Conservation (phyloP, 2,888 invertebrate genomes). For the Axea sp. region DNA sequence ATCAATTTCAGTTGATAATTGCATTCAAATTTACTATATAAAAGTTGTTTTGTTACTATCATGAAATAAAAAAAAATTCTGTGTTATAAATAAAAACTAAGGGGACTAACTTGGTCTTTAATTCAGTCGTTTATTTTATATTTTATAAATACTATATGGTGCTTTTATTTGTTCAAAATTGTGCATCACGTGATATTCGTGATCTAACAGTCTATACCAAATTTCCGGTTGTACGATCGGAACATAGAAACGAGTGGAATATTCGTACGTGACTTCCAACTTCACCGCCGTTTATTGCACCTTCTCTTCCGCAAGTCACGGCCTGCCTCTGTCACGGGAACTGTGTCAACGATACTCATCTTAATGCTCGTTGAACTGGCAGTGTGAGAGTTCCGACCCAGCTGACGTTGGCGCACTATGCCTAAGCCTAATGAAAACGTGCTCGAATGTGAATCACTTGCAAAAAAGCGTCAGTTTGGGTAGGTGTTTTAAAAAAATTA, state of each 20-base stretch:
- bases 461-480: slow-evolving; percentile 37
- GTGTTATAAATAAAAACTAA: too few species aligned
- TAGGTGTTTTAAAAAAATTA: slow-evolving; percentile 37
- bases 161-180: slow-evolving; percentile 18
- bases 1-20: too few species aligned
- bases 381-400: slow-evolving; percentile 66
- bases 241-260: slow-evolving; percentile 32
- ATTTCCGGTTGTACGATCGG: slow-evolving; percentile 46
- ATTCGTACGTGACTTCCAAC: slow-evolving; percentile 53
- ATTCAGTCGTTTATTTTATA: slow-evolving; percentile 21
- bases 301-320: slow-evolving; percentile 39
- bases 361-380: slow-evolving; percentile 72
- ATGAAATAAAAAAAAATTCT: too few species aligned
- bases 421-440: slow-evolving; percentile 70
- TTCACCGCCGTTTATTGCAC: slow-evolving; percentile 54
- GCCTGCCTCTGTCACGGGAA: slow-evolving; percentile 61
- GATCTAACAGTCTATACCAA: slow-evolving; percentile 40
- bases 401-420: slow-evolving; percentile 18
- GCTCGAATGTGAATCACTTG: slow-evolving; percentile 64
- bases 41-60: too few species aligned
- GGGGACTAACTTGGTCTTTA: too few species aligned
- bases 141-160: slow-evolving; percentile 37
- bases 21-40: too few species aligned
- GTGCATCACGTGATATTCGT: slow-evolving; percentile 25
- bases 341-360: slow-evolving; percentile 75